Evolutionary conservation across 2,888 invertebrate genomes (phyloP).

Genomic region (Drosophila lacicola): DNA sequence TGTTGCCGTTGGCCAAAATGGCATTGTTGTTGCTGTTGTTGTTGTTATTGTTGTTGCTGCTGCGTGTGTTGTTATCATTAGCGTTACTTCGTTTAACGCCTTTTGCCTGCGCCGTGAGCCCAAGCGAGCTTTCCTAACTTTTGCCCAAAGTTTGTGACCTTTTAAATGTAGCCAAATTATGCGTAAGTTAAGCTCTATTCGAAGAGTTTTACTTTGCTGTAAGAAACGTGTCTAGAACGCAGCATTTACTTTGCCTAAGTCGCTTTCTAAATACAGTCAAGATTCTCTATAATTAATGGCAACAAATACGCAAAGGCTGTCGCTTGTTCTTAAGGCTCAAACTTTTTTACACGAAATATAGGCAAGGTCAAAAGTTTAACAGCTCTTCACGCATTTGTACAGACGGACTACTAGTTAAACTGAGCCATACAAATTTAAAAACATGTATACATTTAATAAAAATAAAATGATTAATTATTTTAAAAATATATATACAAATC

Average conservation of each 20-base stretch:
- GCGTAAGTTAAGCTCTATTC: slow-evolving; percentile 9
- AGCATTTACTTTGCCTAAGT: too few species aligned
- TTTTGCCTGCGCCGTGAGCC: slow-evolving; percentile 23
- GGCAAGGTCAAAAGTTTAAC: too few species aligned
- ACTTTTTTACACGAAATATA: too few species aligned
- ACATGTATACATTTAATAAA: too few species aligned
- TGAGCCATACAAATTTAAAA: too few species aligned
- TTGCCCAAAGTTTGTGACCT: slow-evolving; percentile 4
- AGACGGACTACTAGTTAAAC: too few species aligned
- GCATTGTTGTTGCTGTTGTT: slow-evolving; percentile 29
- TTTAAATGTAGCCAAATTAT: slow-evolving; percentile 13
- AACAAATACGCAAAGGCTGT: too few species aligned
- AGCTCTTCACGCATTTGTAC: too few species aligned
- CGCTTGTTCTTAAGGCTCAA: too few species aligned
- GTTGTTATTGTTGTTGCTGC: slow-evolving; percentile 13
- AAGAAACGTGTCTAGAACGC: too few species aligned
- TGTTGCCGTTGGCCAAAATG: slow-evolving; percentile 31
- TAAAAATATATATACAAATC: too few species aligned
- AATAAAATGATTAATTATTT: too few species aligned
- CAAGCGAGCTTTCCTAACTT: slow-evolving; percentile 26
- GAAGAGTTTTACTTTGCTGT: neutral
- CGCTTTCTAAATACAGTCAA: neutral
- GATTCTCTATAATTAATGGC: neutral
- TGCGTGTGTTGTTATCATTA: slow-evolving; percentile 73
- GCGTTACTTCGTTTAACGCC: slow-evolving; percentile 68